Percentiles rank a stretch among this genome's conserved stretches.
Evolutionary conservation across 1,140 invertebrate genomes (phyloP).

Genomic region (Pomacea maculata): DNA sequence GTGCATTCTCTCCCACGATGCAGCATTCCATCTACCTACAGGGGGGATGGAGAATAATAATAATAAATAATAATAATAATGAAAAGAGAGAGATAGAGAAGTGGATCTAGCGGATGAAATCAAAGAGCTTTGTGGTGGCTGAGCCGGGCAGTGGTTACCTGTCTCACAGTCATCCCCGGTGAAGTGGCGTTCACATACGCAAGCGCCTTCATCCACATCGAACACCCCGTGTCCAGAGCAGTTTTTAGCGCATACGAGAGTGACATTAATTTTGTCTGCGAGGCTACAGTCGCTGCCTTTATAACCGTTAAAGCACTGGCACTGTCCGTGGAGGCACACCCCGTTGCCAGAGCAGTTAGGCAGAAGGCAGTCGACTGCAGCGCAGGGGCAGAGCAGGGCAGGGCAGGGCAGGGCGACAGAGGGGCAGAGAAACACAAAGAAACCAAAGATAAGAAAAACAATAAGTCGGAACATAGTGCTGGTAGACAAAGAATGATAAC

Average conservation of each 20-base stretch:
- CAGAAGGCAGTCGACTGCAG: constrained; percentile 62
- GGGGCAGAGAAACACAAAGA: constrained; percentile 14
- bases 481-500: constrained; percentile 5
- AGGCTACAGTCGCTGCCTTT: constrained; percentile 91
- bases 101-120: no score
- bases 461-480: neutral
- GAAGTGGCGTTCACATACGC: constrained; percentile 90
- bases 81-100: no score
- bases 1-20: constrained; percentile 1
- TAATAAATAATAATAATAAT: no score
- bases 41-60: no score
- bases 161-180: constrained; percentile 94
- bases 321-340: constrained; percentile 93
- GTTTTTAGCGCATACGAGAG: constrained; percentile 88
- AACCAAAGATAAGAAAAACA: constrained; percentile 11
- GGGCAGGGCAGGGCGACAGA: constrained; percentile 28
- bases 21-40: constrained; percentile 4
- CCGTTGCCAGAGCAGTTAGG: constrained; percentile 95
- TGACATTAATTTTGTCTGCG: constrained; percentile 90
- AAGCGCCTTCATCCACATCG: constrained; percentile 90
- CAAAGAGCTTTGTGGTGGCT: neutral
- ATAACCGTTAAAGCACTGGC: constrained; percentile 97
- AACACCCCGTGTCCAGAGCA: constrained; percentile 95
- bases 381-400: constrained; percentile 36
- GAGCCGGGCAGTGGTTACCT: constrained; percentile 65